A percentile compares a stretch with the other conserved stretches of the same genome.
Evolutionary conservation across 2,797 vertebrate species (phyloP).

Genomic region (Xyrichtys novacula): DNA sequence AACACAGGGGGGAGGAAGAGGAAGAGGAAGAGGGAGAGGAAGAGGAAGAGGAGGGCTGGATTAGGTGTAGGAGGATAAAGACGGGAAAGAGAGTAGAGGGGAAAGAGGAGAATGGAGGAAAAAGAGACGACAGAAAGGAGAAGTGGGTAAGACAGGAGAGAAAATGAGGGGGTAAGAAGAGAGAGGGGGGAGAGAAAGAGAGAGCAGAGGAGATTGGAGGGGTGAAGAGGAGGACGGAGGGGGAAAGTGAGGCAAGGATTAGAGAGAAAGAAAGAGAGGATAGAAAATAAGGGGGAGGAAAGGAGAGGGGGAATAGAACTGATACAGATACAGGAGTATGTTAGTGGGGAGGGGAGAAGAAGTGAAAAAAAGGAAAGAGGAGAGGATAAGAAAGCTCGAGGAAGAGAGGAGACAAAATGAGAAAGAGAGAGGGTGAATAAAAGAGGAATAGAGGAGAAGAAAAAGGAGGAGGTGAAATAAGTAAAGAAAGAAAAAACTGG

Average conservation of each 20-base stretch:
- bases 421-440: not conserved
- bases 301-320: not conserved
- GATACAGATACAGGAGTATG: not conserved
- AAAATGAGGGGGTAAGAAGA: not conserved
- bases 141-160: conserved; percentile 7
- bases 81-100: not conserved
- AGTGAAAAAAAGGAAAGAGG: too few relatives aligned
- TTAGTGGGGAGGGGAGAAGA: not conserved
- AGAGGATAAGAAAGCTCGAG: not conserved
- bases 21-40: conserved; percentile 1
- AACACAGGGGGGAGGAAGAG: conserved; percentile 84
- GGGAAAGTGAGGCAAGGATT: too few relatives aligned
- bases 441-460: not conserved
- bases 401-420: not conserved
- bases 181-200: not conserved
- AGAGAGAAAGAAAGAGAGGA: not conserved
- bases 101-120: not conserved
- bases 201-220: not conserved
- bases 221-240: conserved; percentile 41
- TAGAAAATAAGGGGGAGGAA: fast-evolving
- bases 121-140: not conserved
- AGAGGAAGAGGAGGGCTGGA: not conserved
- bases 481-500: not conserved
- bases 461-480: not conserved
- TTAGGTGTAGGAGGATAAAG: conserved; percentile 11